Percentiles rank a stretch among this genome's conserved stretches.
phyloP scores from a whole-genome alignment of 2,797 vertebrate species.

The Avahi laniger region DNA sequence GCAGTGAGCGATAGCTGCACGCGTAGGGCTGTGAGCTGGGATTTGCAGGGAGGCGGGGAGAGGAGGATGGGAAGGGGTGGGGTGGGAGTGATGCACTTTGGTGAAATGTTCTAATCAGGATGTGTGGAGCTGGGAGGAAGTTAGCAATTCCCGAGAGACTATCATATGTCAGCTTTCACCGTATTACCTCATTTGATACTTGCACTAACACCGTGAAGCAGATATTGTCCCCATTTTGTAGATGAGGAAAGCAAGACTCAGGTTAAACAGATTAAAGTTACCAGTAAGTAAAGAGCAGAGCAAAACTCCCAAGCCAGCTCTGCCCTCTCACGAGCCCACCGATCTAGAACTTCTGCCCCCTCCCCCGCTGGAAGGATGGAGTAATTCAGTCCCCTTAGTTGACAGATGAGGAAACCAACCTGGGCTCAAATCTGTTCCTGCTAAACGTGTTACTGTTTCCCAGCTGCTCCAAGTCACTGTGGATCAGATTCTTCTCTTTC shows the following conservation, averaged over 20 bases:
- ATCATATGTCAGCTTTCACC: neutral
- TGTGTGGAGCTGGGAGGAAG: neutral
- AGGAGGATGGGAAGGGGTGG: neutral
- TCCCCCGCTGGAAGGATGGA: neutral
- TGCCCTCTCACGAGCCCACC: neutral
- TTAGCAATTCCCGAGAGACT: conserved; percentile 21
- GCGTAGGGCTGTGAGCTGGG: neutral
- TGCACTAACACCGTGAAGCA: neutral
- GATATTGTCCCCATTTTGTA: neutral
- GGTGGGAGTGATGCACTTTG: neutral
- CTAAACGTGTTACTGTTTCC: conserved; percentile 17
- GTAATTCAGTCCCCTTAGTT: neutral
- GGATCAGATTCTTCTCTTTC: conserved; percentile 18
- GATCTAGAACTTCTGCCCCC: neutral
- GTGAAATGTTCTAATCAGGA: neutral
- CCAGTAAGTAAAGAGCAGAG: neutral
- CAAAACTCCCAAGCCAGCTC: neutral
- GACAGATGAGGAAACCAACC: conserved; percentile 62
- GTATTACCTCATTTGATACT: neutral
- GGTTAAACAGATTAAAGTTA: neutral
- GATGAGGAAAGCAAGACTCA: neutral
- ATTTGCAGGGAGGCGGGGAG: neutral
- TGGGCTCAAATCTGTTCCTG: conserved; percentile 29
- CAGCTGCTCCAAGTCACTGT: conserved; percentile 40
- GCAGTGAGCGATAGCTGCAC: conserved; percentile 30